Evolutionary conservation across 2,113 vertebrate genomes (phyloP).

Genomic region (Casuarius casuarius): DNA sequence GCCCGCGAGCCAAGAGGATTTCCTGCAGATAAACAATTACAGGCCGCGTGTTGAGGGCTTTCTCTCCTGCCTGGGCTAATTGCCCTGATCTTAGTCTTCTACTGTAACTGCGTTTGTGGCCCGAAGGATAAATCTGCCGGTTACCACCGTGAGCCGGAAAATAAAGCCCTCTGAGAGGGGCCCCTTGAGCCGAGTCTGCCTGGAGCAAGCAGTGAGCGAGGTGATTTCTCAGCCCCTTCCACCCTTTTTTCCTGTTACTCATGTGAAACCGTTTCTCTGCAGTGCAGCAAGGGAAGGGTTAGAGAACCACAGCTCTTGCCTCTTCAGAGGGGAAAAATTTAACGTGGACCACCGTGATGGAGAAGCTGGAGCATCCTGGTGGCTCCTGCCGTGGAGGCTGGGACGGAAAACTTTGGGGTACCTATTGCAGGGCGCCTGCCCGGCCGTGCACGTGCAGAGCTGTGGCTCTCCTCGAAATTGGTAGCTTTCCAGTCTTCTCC

Average conservation of each 20-base stretch:
- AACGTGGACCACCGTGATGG: fast-evolving
- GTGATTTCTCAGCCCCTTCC: neutral
- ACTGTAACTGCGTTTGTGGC: neutral
- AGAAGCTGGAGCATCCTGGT: neutral
- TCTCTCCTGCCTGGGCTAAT: neutral
- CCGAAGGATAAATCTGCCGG: neutral
- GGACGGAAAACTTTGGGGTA: fast-evolving
- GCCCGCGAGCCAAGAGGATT: constrained; percentile 20
- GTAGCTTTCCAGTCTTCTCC: too few species aligned
- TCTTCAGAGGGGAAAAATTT: neutral
- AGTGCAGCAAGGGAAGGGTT: neutral
- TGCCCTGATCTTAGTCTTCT: neutral
- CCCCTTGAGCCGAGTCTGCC: neutral
- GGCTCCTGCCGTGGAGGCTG: neutral
- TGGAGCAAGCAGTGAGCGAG: neutral
- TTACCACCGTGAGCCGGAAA: fast-evolving
- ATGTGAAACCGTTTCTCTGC: neutral
- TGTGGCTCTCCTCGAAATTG: neutral
- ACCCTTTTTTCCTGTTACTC: neutral
- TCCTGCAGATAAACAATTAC: constrained; percentile 30
- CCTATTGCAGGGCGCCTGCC: neutral
- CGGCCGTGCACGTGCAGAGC: fast-evolving
- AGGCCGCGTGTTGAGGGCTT: neutral
- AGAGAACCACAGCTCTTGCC: neutral
- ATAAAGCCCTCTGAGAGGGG: neutral